A percentile compares a stretch with the other conserved stretches of the same genome.
phyloP scores from a whole-genome alignment of 2,888 invertebrate species.

The Panzeria rudis region DNA sequence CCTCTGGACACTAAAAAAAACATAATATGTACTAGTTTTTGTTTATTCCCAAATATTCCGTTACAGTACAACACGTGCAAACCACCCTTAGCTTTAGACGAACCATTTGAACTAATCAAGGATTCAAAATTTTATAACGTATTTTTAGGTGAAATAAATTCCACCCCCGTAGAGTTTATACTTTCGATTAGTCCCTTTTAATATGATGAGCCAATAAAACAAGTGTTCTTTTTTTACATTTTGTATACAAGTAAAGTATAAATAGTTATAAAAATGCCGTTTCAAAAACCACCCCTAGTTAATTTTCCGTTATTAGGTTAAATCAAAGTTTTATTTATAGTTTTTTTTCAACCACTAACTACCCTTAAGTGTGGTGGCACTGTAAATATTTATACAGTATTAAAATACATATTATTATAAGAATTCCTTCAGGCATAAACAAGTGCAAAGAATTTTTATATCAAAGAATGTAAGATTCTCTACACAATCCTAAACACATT shows the following conservation, averaged over 20 bases:
- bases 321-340: constrained; percentile 17
- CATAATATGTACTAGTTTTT: not conserved
- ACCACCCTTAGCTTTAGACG: constrained; percentile 52
- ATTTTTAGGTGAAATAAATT: constrained; percentile 43
- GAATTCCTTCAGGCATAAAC: constrained; percentile 29
- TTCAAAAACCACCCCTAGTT: constrained; percentile 34
- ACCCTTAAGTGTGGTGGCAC: not conserved
- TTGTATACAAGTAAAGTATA: not conserved
- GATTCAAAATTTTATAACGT: constrained; percentile 45
- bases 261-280: not conserved
- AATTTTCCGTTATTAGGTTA: not conserved
- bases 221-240: constrained; percentile 51
- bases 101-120: constrained; percentile 21
- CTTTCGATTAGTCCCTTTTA: constrained; percentile 23
- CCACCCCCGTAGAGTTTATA: constrained; percentile 36
- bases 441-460: constrained; percentile 26
- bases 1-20: constrained; percentile 56
- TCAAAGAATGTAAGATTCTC: not conserved
- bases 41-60: constrained; percentile 37
- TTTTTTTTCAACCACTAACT: not conserved
- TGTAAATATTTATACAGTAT: not conserved
- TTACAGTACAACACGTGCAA: constrained; percentile 68
- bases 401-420: not conserved
- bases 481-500: no score
- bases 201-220: constrained; percentile 36